Evolutionary conservation across 1,140 invertebrate genomes (phyloP).

Genomic region (Triops longicaudatus): DNA sequence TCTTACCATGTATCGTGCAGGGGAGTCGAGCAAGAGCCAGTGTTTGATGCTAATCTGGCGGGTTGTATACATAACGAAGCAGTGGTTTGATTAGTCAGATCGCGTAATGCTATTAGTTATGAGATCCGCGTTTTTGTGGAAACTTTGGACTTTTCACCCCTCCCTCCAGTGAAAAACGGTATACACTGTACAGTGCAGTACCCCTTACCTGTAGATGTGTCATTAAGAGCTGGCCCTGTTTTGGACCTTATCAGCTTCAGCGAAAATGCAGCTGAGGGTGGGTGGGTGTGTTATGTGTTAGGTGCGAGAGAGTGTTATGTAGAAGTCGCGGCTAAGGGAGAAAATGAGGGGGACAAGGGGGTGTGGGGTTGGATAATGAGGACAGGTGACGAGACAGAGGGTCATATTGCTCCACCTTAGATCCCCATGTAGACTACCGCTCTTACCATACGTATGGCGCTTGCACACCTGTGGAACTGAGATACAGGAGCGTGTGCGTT

Average conservation of each 20-base stretch:
- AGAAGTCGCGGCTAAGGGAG: neutral
- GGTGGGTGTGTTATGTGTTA: neutral
- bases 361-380: constrained; percentile 10
- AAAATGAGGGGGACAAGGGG: neutral
- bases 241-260: neutral
- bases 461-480: neutral
- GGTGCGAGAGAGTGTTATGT: neutral
- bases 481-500: neutral
- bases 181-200: neutral
- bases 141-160: no score
- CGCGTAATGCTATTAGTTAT: neutral
- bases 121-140: neutral
- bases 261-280: constrained; percentile 1
- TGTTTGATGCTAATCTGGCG: neutral
- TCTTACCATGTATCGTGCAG: neutral
- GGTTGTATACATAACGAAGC: neutral
- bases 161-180: neutral
- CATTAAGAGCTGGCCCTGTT: neutral
- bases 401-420: neutral
- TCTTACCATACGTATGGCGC: neutral
- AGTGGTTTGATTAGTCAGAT: neutral
- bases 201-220: neutral
- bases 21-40: neutral
- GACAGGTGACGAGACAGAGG: neutral
- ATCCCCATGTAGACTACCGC: neutral